Evolutionary conservation across 2,113 vertebrate species (phyloP).

Genomic region (Morone saxatilis): DNA sequence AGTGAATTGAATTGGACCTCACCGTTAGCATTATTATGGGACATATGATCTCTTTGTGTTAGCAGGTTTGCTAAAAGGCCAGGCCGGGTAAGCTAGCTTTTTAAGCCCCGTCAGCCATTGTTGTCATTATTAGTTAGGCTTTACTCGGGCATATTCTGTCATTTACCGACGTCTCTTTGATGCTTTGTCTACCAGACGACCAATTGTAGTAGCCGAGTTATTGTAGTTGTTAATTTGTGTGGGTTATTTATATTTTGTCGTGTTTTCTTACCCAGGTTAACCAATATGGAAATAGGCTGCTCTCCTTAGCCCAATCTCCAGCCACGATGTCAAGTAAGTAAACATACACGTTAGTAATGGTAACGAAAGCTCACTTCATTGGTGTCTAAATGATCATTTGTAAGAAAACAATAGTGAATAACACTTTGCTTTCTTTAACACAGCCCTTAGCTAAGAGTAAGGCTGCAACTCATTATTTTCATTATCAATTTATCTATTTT

Average conservation of each 20-base stretch:
- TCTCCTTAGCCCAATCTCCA: constrained; percentile 32
- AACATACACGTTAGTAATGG: not conserved
- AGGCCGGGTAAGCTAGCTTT: not conserved
- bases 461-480: too few species aligned
- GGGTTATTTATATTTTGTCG: not conserved
- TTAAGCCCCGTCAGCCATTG: constrained; percentile 11
- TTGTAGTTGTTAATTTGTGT: not conserved
- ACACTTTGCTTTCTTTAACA: too few species aligned
- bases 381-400: too few species aligned
- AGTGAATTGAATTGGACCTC: fast-evolving
- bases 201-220: fast-evolving
- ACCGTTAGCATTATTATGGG: fast-evolving
- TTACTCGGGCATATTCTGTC: not conserved
- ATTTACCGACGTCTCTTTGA: not conserved
- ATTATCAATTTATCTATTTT: too few species aligned
- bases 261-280: constrained; percentile 16
- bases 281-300: constrained; percentile 14
- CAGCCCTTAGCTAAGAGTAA: too few species aligned
- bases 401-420: too few species aligned
- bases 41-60: not conserved
- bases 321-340: constrained; percentile 83
- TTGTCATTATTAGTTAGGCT: not conserved
- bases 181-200: not conserved
- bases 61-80: constrained; percentile 24
- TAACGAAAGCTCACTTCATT: too few species aligned